Evolutionary conservation across 2,888 invertebrate species (phyloP), one percentile per base, ranked within the genome.

Genomic region (Gymnosoma rotundatum): DNA sequence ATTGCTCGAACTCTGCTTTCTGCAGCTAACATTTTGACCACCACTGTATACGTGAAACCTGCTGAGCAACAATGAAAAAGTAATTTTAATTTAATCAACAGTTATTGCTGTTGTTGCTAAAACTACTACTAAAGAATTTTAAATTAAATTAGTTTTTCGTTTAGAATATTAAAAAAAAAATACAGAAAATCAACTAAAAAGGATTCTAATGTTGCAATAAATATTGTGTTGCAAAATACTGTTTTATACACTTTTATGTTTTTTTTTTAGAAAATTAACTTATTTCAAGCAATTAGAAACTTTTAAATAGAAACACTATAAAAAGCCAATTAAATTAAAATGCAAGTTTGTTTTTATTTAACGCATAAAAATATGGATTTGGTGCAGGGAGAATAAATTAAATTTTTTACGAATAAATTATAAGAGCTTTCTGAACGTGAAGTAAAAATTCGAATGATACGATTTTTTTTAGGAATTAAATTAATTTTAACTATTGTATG

Each of bases 71-170:
- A 60, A 16, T 42, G 38, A 45, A 61, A 45, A 63, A 63, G 61
- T 56, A 78, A 48, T 70, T 70, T 78, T 78, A 78, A 78, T 78
- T 70, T 78, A 56, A 78, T 78, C 78, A 70, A 78, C 61, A 78
- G 61, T 63, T 69, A 64, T 54, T 67, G 66, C n/a, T 58, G 21
- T 58, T 58, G 18, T 48, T 60, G 20, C 2, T 48, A 18, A 25
- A 52, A 18, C 38, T 63, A 12, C 21, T 42, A n/a, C 16, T 36
- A 48, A 18, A 56, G 67, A 61, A 70, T 78, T 78, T 61, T 52
- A 78, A 69, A 78, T 78, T 52, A 69, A 78, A 78, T 78, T 78
- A 78, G 78, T 78, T 78, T 78, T 78, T 78, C 69, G 32, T 78
- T 78, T 61, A 52, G 52, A 45, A 52, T 69, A 54, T 69, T 61